Percentiles rank a stretch among this genome's conserved stretches.
phyloP scores from a whole-genome alignment of 1,140 invertebrate genomes.

The Holotrichia oblita region DNA sequence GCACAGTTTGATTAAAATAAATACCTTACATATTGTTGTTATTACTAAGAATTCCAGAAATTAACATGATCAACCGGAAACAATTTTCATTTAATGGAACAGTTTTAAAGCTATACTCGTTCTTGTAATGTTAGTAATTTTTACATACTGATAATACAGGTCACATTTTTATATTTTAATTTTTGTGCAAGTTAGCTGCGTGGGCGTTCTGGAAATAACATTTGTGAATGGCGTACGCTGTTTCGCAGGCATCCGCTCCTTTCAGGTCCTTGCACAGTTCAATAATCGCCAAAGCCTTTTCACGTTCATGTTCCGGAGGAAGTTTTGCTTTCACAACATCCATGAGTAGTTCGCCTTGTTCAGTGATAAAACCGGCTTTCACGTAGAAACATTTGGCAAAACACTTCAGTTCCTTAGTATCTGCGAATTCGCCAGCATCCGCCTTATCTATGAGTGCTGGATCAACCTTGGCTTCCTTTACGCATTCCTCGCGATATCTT shows the following conservation, averaged over 20 bases:
- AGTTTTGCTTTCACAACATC: conserved; percentile 58
- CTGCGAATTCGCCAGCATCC: conserved; percentile 55
- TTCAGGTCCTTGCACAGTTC: conserved; percentile 62
- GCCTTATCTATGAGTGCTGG: conserved; percentile 56
- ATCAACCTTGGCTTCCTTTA: conserved; percentile 55
- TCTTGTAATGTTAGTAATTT: too few relatives aligned
- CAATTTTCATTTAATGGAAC: background rate
- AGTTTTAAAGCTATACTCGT: background rate
- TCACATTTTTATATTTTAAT: background rate
- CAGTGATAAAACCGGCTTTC: conserved; percentile 56
- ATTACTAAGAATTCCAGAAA: background rate
- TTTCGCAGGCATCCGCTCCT: conserved; percentile 62
- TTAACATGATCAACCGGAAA: background rate
- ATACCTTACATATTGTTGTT: background rate
- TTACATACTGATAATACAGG: too few relatives aligned
- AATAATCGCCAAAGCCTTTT: conserved; percentile 54
- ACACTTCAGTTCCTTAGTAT: conserved; percentile 54
- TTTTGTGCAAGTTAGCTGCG: conserved; percentile 14
- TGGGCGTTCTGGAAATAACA: conserved; percentile 39
- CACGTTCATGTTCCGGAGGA: conserved; percentile 52
- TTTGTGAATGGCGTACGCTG: conserved; percentile 53
- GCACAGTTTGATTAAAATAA: background rate
- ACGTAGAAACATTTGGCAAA: conserved; percentile 59
- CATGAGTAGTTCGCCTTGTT: conserved; percentile 54
- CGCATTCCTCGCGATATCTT: conserved; percentile 53